A percentile compares a stretch with the other conserved stretches of the same genome.
Conservation (phyloP, 2,797 vertebrate genomes). For the Euthynnus affinis region DNA sequence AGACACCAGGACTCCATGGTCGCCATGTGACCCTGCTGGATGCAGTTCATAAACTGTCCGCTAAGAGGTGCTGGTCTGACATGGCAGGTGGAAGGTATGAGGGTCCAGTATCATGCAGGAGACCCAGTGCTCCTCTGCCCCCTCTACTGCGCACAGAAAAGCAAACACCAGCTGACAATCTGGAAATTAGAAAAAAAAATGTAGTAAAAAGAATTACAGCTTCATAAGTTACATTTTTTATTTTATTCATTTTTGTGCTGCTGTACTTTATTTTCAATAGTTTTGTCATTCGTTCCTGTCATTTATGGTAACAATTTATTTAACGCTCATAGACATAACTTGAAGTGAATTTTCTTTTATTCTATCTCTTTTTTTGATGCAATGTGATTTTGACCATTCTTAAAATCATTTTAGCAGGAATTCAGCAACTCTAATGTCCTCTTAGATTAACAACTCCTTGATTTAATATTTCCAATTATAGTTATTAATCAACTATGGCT, state of each 20-base stretch:
- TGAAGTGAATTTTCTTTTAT: neutral
- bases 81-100: slow-evolving; percentile 61
- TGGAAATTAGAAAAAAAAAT: slow-evolving; percentile 38
- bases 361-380: neutral
- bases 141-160: slow-evolving; percentile 45
- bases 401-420: neutral
- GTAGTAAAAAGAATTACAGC: neutral
- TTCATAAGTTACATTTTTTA: neutral
- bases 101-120: slow-evolving; percentile 84
- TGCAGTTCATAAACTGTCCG: slow-evolving; percentile 73
- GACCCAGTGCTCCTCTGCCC: slow-evolving; percentile 30
- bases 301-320: too few species aligned
- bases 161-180: slow-evolving; percentile 45
- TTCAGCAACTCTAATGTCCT: neutral
- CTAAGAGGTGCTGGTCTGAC: slow-evolving; percentile 78
- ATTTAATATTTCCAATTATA: neutral
- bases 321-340: neutral
- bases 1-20: slow-evolving; percentile 33
- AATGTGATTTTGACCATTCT: neutral
- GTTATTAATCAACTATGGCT: neutral
- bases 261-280: too few species aligned
- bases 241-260: too few species aligned
- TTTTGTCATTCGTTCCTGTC: too few species aligned
- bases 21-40: slow-evolving; percentile 76
- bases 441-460: neutral